Evolutionary conservation across 2,113 vertebrate genomes (phyloP).

Genomic region (Origma solitaria): DNA sequence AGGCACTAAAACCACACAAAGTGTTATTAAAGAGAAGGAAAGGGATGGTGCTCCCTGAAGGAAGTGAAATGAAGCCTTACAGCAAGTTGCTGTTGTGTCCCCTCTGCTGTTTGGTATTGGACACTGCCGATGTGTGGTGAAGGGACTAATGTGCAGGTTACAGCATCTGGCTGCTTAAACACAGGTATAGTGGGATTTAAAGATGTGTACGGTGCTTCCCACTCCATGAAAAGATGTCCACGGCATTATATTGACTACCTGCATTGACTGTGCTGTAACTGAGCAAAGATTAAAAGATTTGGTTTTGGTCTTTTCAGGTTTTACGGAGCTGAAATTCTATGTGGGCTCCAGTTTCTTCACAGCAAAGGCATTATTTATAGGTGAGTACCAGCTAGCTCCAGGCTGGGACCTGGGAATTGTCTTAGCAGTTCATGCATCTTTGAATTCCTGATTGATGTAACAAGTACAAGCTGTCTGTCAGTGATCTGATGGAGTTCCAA

Average conservation of each 20-base stretch:
- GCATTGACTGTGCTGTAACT: neutral
- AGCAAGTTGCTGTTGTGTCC: neutral
- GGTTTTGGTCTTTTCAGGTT: slow-evolving; percentile 77
- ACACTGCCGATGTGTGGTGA: neutral
- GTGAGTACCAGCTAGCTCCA: slow-evolving; percentile 62
- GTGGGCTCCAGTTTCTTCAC: slow-evolving; percentile 95
- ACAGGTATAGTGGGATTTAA: neutral
- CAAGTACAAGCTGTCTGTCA: neutral
- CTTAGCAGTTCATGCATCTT: neutral
- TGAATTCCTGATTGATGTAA: neutral
- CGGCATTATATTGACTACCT: neutral
- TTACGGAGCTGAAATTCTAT: slow-evolving; percentile 93
- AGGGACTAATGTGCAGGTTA: neutral
- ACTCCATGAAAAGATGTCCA: neutral
- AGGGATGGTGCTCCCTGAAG: neutral
- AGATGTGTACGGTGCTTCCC: neutral
- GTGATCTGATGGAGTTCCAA: neutral
- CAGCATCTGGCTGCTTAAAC: neutral
- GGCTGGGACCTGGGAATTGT: neutral
- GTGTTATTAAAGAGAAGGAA: neutral
- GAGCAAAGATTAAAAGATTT: neutral
- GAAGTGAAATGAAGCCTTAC: neutral
- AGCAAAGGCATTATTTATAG: slow-evolving; percentile 96
- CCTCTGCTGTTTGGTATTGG: neutral
- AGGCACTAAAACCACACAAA: neutral